Percentiles rank a stretch among this genome's conserved stretches.
Evolutionary conservation across 2,797 vertebrate genomes (phyloP).

Genomic region (Megaceryle alcyon): DNA sequence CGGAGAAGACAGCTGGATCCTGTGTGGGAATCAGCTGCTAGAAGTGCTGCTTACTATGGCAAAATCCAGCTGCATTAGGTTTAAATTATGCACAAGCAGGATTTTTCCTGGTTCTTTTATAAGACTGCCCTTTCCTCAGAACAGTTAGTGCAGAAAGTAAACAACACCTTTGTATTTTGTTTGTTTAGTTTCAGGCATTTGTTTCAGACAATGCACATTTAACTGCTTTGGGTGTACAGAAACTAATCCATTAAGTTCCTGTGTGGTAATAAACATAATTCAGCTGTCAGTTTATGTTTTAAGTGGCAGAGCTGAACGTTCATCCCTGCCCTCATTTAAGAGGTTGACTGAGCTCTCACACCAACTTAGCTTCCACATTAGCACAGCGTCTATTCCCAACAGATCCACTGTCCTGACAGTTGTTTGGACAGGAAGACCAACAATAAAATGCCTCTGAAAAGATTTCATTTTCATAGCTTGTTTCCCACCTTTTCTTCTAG

Average conservation of each 20-base stretch:
- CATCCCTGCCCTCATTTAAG: not conserved
- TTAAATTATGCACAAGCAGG: not conserved
- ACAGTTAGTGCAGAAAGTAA: not conserved
- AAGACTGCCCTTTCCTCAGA: not conserved
- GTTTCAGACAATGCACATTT: not conserved
- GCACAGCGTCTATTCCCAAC: not conserved
- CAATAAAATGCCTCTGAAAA: not conserved
- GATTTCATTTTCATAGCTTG: not conserved
- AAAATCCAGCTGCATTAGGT: not conserved
- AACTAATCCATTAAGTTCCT: not conserved
- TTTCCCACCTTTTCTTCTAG: not conserved
- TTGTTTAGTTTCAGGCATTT: not conserved
- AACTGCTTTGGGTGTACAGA: not conserved
- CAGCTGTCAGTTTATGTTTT: not conserved
- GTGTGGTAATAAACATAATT: constrained; percentile 3
- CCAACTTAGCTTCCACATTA: not conserved
- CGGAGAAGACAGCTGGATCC: not conserved
- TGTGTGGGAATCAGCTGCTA: not conserved
- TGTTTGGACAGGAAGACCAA: not conserved
- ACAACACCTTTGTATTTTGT: not conserved
- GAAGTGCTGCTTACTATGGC: not conserved
- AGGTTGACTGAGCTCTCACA: constrained; percentile 1
- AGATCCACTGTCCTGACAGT: not conserved
- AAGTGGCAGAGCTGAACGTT: not conserved
- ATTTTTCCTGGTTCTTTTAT: not conserved